Evolutionary conservation across 2,888 invertebrate genomes (phyloP).

Genomic region (Caradrina kadenii): DNA sequence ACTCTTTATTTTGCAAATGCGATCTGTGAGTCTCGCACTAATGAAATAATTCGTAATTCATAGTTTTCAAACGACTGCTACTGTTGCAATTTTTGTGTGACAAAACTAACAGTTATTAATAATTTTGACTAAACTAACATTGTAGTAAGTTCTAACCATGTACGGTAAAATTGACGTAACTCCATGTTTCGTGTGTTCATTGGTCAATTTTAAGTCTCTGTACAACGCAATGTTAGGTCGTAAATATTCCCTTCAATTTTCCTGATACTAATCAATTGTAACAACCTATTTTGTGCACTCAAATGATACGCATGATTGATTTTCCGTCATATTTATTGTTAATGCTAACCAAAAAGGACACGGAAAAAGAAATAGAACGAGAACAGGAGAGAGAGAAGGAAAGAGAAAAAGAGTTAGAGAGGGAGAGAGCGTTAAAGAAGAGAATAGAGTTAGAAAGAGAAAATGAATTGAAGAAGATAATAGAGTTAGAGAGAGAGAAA

Average conservation of each 20-base stretch:
- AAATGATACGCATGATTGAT: conserved; percentile 16
- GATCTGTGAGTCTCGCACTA: no score
- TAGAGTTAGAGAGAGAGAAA: conserved; percentile 16
- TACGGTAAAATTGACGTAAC: background rate
- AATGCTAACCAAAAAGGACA: conserved; percentile 54
- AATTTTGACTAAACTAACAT: background rate
- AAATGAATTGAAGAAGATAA: conserved; percentile 21
- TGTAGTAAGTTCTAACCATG: background rate
- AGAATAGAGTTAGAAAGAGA: conserved; percentile 11
- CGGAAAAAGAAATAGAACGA: conserved; percentile 38
- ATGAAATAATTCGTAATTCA: no score
- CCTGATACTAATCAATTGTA: background rate
- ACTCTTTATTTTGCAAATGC: no score
- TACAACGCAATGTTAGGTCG: background rate
- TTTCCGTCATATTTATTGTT: conserved; percentile 35
- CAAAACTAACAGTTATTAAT: background rate
- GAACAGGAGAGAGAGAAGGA: conserved; percentile 33
- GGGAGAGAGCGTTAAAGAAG: conserved; percentile 8
- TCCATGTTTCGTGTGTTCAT: background rate
- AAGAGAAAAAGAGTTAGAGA: conserved; percentile 25
- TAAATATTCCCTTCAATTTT: no score
- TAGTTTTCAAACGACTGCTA: no score
- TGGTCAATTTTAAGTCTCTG: background rate
- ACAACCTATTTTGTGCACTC: background rate
- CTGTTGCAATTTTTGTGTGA: no score